Evolutionary conservation across 2,888 invertebrate genomes (phyloP).

Genomic region (Drosophila incognita): DNA sequence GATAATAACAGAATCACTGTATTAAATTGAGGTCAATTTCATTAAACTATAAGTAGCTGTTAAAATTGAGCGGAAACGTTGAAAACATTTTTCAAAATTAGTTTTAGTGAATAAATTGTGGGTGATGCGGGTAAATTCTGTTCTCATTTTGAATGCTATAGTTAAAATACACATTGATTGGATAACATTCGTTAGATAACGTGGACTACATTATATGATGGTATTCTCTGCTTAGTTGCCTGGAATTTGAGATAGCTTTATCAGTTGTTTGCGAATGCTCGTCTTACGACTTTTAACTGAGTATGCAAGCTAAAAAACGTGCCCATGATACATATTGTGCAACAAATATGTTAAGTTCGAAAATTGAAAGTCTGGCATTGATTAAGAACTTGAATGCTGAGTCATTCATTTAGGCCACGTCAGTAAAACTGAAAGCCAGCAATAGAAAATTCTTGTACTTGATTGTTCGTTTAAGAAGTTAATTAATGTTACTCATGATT

Average conservation of each 20-base stretch:
- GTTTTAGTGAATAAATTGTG: not conserved
- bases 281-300: not conserved
- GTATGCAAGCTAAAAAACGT: not conserved
- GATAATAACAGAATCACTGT: not conserved
- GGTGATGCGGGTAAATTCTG: not conserved
- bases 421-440: not conserved
- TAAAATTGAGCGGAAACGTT: not conserved
- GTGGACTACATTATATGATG: not conserved
- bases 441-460: not conserved
- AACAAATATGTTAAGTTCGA: too few relatives aligned
- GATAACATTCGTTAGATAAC: not conserved
- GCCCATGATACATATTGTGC: not conserved
- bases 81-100: not conserved
- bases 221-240: not conserved
- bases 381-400: not conserved
- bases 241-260: not conserved
- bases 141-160: not conserved
- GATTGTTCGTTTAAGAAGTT: not conserved
- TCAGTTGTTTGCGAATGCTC: not conserved
- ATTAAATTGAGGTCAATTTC: not conserved
- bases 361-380: constrained; percentile 1
- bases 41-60: not conserved
- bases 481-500: not conserved
- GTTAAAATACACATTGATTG: not conserved
- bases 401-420: not conserved